Percentiles rank a stretch among this genome's conserved stretches.
These are phyloP conservation scores for Arbacia lixula DNA, from an alignment of 53 echinoderm and acorn worm genomes.

Conservation along the genomic window DNA sequence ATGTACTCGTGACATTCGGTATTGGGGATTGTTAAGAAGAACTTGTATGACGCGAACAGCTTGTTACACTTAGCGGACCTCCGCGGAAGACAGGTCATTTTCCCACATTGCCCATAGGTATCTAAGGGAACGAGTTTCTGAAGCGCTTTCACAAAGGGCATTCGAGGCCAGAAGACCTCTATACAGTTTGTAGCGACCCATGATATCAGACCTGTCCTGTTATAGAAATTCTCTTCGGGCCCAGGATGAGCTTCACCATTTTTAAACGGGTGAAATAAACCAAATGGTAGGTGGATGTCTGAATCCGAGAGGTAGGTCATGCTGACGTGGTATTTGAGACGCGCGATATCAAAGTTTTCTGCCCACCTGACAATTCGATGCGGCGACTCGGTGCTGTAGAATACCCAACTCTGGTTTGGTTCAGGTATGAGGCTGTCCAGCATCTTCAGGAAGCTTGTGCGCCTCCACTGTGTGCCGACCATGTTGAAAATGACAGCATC, in stretches of 20 bases:
- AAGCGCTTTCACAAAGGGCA: constrained; percentile 71
- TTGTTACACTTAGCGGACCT: constrained; percentile 68
- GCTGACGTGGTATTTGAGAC: constrained; percentile 82
- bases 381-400: constrained; percentile 73
- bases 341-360: constrained; percentile 50
- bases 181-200: constrained; percentile 67
- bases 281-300: constrained; percentile 82
- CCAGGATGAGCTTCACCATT: constrained; percentile 2
- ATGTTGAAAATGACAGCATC: constrained; percentile 69
- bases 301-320: constrained; percentile 85
- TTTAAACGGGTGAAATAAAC: constrained; percentile 27
- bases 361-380: constrained; percentile 75
- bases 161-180: constrained; percentile 82
- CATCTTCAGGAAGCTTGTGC: neutral
- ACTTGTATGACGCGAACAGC: constrained; percentile 67
- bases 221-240: neutral
- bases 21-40: constrained; percentile 80
- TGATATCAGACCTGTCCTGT: constrained; percentile 25
- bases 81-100: constrained; percentile 69
- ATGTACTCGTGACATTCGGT: constrained; percentile 92
- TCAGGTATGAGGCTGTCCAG: constrained; percentile 35
- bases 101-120: constrained; percentile 83
- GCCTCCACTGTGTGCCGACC: neutral
- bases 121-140: constrained; percentile 63
- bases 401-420: constrained; percentile 63